Percentiles rank a stretch among this genome's conserved stretches.
Conservation (phyloP, 2,888 invertebrate genomes). For the Eustalomyia histrio region DNA sequence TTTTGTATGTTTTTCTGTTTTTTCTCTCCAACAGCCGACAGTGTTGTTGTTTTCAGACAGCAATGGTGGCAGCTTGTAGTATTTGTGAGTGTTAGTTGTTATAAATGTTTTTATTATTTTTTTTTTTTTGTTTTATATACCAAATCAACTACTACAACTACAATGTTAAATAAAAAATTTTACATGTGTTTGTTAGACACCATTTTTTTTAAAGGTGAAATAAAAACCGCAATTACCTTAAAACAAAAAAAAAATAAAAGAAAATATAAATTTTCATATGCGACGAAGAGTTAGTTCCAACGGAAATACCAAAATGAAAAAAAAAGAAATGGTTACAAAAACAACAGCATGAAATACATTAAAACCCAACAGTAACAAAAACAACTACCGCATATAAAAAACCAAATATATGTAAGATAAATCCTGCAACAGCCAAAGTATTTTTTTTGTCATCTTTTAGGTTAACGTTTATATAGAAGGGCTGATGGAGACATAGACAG, state of each 20-base stretch:
- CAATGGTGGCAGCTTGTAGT: neutral
- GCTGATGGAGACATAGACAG: neutral
- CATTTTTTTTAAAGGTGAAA: slow-evolving; percentile 27
- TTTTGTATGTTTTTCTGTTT: neutral
- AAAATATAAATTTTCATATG: slow-evolving; percentile 36
- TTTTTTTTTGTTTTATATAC: neutral
- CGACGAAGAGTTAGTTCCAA: slow-evolving; percentile 25
- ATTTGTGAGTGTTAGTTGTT: slow-evolving; percentile 13
- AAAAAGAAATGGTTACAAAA: slow-evolving; percentile 11
- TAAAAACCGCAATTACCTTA: slow-evolving; percentile 54
- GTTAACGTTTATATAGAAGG: neutral
- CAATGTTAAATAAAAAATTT: neutral
- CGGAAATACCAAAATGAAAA: slow-evolving; percentile 5
- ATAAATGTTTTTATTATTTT: slow-evolving; percentile 17
- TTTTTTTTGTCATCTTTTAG: neutral
- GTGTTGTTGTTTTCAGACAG: slow-evolving; percentile 19
- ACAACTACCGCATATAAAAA: neutral
- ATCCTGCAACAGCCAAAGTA: neutral
- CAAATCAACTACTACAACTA: too few species aligned
- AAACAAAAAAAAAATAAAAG: slow-evolving; percentile 20
- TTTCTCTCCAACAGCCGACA: slow-evolving; percentile 20
- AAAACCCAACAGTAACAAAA: neutral
- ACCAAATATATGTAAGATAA: neutral
- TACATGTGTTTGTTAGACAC: slow-evolving; percentile 15
- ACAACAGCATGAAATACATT: neutral